Percentiles rank a stretch among this genome's conserved stretches.
These are phyloP conservation scores for Tachyglossus aculeatus DNA, from an alignment of 2,797 vertebrate species.

Conservation along the genomic window DNA sequence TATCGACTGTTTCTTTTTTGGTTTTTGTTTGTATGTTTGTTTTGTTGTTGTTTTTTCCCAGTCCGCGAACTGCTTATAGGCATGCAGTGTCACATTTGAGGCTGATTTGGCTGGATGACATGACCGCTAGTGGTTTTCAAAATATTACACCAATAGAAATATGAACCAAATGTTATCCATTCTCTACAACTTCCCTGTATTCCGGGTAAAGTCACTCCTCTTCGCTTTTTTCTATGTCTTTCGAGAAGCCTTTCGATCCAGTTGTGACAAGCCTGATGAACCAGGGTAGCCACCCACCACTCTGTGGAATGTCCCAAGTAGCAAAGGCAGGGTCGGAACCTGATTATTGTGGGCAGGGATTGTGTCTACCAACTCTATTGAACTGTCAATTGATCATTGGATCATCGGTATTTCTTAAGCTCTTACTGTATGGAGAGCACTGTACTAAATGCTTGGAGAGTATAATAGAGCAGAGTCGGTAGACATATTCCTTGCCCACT, in stretches of 20 bases:
- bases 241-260: not conserved
- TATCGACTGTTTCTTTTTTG: not conserved
- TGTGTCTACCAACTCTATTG: too few species aligned
- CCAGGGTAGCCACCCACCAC: too few species aligned
- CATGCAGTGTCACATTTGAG: conserved; percentile 15
- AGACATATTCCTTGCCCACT: too few species aligned
- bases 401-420: too few species aligned
- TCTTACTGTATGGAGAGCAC: too few species aligned
- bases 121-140: conserved; percentile 12
- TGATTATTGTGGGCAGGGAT: too few species aligned
- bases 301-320: too few species aligned
- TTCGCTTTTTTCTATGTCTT: not conserved
- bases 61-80: not conserved
- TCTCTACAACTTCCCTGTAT: not conserved
- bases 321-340: too few species aligned
- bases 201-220: conserved; percentile 17
- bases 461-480: too few species aligned
- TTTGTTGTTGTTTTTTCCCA: not conserved
- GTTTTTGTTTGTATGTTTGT: not conserved
- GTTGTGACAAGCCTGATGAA: not conserved
- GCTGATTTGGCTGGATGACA: conserved; percentile 32
- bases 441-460: too few species aligned
- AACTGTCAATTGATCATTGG: too few species aligned
- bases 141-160: conserved; percentile 39
- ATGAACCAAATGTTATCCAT: conserved; percentile 29